Percentiles rank a stretch among this genome's conserved stretches.
These are phyloP conservation scores for Morone chrysops DNA, from an alignment of 2,113 vertebrate species.

Conservation along the genomic window DNA sequence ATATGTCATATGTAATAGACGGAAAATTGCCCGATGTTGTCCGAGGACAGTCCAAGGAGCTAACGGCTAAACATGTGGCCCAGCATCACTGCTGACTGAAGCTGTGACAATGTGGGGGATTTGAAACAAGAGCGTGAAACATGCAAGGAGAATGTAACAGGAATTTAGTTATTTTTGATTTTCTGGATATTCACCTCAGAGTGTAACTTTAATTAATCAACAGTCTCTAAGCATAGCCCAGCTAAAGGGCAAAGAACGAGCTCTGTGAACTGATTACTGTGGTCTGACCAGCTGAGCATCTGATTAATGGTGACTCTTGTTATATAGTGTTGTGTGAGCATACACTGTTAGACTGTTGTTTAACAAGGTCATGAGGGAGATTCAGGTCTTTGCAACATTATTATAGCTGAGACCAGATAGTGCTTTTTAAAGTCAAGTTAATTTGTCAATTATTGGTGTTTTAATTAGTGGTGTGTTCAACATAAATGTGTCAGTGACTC, in stretches of 20 bases:
- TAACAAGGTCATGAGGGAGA: neutral
- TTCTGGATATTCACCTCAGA: neutral
- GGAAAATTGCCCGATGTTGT: neutral
- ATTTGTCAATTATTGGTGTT: neutral
- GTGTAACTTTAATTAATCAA: too few relatives aligned
- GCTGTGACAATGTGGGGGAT: neutral
- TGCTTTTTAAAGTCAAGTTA: neutral
- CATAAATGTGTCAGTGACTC: neutral
- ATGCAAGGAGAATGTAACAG: conserved; percentile 33
- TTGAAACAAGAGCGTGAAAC: conserved; percentile 39
- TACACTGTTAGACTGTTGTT: neutral
- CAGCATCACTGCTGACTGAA: neutral
- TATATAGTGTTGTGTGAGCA: neutral
- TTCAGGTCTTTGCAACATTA: neutral
- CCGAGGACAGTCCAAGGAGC: neutral
- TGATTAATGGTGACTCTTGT: neutral
- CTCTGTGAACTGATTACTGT: neutral
- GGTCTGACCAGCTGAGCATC: conserved; percentile 20
- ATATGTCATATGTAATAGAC: neutral
- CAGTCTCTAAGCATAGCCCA: too few relatives aligned
- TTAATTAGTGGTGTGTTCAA: neutral
- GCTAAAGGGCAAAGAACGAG: neutral
- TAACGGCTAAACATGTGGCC: conserved; percentile 16
- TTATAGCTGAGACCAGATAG: neutral
- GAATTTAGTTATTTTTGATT: conserved; percentile 20